phyloP scores from a whole-genome alignment of 1,140 invertebrate genomes.

The Scaptomyza graminum region DNA sequence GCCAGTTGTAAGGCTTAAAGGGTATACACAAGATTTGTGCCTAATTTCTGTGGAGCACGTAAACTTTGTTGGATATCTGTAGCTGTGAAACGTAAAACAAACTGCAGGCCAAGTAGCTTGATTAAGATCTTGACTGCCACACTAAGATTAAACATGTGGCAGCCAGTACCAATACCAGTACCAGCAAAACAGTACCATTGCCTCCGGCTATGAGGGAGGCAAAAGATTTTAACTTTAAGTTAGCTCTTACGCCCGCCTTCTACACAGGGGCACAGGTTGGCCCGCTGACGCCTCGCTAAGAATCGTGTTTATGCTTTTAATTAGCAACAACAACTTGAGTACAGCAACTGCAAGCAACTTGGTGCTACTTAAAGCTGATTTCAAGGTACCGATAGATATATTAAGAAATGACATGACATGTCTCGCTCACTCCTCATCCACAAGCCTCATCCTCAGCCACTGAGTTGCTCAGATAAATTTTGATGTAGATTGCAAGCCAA shows the following conservation, averaged over 20 bases:
- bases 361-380: conserved; percentile 79
- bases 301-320: conserved; percentile 83
- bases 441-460: conserved; percentile 6
- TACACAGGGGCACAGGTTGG: conserved; percentile 47
- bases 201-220: conserved; percentile 24
- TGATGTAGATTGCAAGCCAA: conserved; percentile 71
- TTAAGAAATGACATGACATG: conserved; percentile 81
- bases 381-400: conserved; percentile 80
- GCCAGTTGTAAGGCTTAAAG: not conserved
- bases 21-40: conserved; percentile 65
- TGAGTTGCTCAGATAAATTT: conserved; percentile 66
- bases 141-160: conserved; percentile 71
- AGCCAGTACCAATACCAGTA: conserved; percentile 6
- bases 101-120: conserved; percentile 50
- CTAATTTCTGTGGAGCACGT: conserved; percentile 77
- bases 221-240: conserved; percentile 17
- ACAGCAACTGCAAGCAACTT: conserved; percentile 57
- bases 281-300: conserved; percentile 73
- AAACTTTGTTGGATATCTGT: conserved; percentile 55
- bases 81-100: conserved; percentile 52
- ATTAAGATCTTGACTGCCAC: conserved; percentile 75
- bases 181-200: not conserved
- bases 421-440: conserved; percentile 67
- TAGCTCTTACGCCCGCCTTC: conserved; percentile 49
- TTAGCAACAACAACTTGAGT: conserved; percentile 82